Conservation (phyloP, 2,888 invertebrate genomes). For the Ischnura elegans region DNA sequence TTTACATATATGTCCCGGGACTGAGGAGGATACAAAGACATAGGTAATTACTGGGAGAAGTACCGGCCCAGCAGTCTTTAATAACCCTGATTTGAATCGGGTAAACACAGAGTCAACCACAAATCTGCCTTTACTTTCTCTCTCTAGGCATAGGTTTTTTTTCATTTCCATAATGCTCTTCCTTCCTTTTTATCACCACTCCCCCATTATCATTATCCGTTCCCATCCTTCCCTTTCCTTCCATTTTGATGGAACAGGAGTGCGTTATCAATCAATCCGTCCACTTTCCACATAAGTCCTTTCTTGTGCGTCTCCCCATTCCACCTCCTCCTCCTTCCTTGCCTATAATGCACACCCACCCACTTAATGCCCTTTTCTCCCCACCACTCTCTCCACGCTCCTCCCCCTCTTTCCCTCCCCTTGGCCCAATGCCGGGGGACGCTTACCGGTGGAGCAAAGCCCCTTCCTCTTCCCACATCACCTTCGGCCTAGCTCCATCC, state of each 20-base stretch:
- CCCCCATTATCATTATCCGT: not conserved
- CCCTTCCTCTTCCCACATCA: not conserved
- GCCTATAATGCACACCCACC: not conserved
- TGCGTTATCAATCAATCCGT: constrained; percentile 33
- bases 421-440: not conserved
- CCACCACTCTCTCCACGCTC: not conserved
- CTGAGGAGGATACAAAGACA: too few relatives aligned
- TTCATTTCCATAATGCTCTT: too few relatives aligned
- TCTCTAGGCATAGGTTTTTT: too few relatives aligned
- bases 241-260: not conserved
- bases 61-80: too few relatives aligned
- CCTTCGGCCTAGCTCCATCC: not conserved
- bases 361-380: not conserved
- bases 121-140: too few relatives aligned
- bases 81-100: too few relatives aligned
- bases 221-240: not conserved
- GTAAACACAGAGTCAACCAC: too few relatives aligned
- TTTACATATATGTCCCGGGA: too few relatives aligned
- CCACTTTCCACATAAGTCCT: constrained; percentile 22
- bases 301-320: not conserved
- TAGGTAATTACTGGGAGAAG: too few relatives aligned
- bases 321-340: not conserved
- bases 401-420: not conserved
- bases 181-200: not conserved
- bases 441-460: not conserved